Evolutionary conservation across 2,888 invertebrate genomes (phyloP).

Genomic region (Habroteleia sp.): DNA sequence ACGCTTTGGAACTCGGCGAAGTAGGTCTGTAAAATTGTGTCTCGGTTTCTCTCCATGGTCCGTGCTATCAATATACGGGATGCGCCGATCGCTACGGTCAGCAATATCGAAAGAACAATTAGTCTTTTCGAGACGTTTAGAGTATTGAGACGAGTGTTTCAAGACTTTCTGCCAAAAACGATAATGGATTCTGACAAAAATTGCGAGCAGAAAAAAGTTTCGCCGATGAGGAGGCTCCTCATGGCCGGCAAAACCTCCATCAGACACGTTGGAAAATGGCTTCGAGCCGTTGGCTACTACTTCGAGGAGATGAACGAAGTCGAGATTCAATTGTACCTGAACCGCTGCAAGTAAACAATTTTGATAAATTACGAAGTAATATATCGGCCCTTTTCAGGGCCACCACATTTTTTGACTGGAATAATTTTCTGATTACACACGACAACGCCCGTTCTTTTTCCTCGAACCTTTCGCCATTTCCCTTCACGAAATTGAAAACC

Average conservation of each 20-base stretch:
- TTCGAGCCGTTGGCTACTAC: conserved; percentile 2
- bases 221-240: too few species aligned
- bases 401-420: conserved; percentile 8
- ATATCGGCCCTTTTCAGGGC: conserved; percentile 33
- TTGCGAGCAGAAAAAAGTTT: too few species aligned
- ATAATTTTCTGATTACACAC: too few species aligned
- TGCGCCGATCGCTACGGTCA: neutral
- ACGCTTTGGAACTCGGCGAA: conserved; percentile 11
- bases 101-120: neutral
- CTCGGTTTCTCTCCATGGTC: conserved; percentile 38
- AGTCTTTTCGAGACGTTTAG: too few species aligned
- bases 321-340: conserved; percentile 28
- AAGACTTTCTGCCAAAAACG: too few species aligned
- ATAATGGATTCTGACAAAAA: too few species aligned
- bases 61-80: conserved; percentile 18
- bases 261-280: neutral
- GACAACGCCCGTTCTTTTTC: too few species aligned
- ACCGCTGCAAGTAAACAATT: conserved; percentile 33
- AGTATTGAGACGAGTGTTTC: too few species aligned
- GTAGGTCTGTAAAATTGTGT: conserved; percentile 18
- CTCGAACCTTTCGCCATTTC: too few species aligned
- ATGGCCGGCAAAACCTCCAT: neutral
- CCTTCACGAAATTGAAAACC: too few species aligned
- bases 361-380: neutral
- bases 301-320: conserved; percentile 45